These are phyloP conservation scores for Eurytoma adleriae DNA, from an alignment of 2,888 invertebrate species.

Conservation along the genomic window DNA sequence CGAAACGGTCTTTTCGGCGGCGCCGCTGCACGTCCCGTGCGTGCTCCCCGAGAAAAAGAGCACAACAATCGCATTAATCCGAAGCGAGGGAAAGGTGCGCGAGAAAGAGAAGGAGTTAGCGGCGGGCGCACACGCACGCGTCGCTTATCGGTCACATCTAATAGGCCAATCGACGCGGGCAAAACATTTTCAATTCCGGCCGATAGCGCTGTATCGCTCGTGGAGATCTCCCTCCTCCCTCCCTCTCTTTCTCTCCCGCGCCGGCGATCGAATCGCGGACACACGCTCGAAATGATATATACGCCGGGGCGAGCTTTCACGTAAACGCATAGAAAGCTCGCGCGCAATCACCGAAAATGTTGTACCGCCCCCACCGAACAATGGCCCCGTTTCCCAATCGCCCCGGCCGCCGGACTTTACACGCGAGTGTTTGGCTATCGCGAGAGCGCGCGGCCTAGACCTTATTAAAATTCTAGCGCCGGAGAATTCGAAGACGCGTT, in stretches of 20 bases:
- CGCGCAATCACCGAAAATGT: constrained; percentile 5
- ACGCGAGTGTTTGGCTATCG: background rate
- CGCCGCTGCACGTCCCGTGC: too few species aligned
- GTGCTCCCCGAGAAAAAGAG: too few species aligned
- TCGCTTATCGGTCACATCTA: constrained; percentile 21
- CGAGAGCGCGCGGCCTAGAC: background rate
- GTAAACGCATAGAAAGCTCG: background rate
- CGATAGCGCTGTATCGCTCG: background rate
- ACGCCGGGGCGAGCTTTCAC: background rate
- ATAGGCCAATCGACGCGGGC: constrained; percentile 23
- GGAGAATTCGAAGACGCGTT: background rate
- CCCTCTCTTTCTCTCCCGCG: too few species aligned
- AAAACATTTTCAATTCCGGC: constrained; percentile 22
- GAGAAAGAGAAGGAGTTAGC: too few species aligned
- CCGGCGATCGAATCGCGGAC: background rate
- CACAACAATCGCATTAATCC: too few species aligned
- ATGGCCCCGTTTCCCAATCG: constrained; percentile 3
- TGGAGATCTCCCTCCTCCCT: too few species aligned
- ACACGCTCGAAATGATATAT: constrained; percentile 1
- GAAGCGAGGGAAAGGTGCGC: too few species aligned
- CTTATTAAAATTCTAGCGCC: constrained; percentile 25
- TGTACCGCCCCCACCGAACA: background rate
- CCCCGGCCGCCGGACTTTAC: background rate
- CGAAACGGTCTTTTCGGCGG: background rate
- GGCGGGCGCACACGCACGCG: too few species aligned